These are phyloP conservation scores for Ceyx margarethae DNA, from an alignment of 2,113 vertebrate species.

Conservation along the genomic window DNA sequence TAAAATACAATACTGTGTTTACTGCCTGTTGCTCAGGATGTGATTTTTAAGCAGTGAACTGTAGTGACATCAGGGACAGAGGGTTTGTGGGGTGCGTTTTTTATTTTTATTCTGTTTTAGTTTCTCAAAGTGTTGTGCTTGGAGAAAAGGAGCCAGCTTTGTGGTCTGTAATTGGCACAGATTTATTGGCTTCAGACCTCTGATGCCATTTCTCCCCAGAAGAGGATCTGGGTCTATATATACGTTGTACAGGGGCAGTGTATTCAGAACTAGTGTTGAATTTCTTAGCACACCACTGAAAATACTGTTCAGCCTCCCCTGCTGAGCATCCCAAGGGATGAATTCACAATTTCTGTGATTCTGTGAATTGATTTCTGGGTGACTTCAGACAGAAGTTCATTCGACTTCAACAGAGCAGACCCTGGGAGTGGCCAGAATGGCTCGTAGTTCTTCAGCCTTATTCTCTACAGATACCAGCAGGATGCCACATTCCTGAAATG, in stretches of 20 bases:
- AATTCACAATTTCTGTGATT: no score
- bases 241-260: neutral
- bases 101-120: neutral
- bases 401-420: constrained; percentile 10
- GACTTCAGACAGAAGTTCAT: neutral
- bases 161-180: neutral
- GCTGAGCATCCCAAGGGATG: neutral
- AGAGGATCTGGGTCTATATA: neutral
- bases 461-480: neutral
- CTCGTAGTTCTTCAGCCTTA: neutral
- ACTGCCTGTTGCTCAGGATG: neutral
- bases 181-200: neutral
- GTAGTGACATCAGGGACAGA: neutral
- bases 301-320: neutral
- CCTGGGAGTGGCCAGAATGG: neutral
- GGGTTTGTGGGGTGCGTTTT: neutral
- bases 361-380: constrained; percentile 8
- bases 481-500: neutral
- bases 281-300: neutral
- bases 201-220: neutral
- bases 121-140: neutral
- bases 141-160: neutral
- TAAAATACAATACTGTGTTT: neutral
- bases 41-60: neutral
- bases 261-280: neutral